phyloP scores from a whole-genome alignment of 2,797 vertebrate genomes.

The Ceyx erithaca region DNA sequence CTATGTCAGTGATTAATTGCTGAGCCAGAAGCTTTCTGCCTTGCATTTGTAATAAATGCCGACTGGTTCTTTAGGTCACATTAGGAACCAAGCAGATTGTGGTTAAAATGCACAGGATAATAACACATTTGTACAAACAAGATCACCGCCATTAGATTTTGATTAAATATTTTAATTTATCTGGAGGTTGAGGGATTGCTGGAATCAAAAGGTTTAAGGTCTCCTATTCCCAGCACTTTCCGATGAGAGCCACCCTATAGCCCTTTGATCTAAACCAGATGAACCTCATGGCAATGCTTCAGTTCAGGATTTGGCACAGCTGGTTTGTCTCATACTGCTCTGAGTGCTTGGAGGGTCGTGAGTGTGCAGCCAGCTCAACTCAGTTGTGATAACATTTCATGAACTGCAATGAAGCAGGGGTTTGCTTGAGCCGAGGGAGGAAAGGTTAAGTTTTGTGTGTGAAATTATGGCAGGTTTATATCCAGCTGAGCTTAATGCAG shows the following conservation, averaged over 20 bases:
- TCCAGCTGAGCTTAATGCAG: neutral
- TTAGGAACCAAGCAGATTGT: conserved; percentile 75
- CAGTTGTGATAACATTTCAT: conserved; percentile 15
- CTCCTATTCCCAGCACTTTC: conserved; percentile 14
- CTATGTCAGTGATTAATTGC: conserved; percentile 96
- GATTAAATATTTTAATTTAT: conserved; percentile 82
- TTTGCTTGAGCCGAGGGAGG: neutral
- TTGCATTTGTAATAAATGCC: conserved; percentile 85
- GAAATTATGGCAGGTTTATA: neutral
- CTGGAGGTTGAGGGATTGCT: conserved; percentile 44
- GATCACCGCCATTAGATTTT: conserved; percentile 72
- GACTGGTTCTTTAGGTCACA: conserved; percentile 76
- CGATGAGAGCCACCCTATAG: neutral
- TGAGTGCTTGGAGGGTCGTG: fast-evolving
- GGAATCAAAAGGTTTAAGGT: conserved; percentile 40
- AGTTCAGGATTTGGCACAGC: conserved; percentile 33
- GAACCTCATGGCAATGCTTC: conserved; percentile 31
- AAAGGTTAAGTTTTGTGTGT: conserved; percentile 9
- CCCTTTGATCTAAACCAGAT: conserved; percentile 61
- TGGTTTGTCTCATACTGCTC: conserved; percentile 28
- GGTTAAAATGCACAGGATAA: conserved; percentile 73
- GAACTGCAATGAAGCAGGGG: neutral
- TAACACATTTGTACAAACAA: conserved; percentile 78
- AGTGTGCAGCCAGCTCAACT: neutral
- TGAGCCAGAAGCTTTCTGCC: conserved; percentile 90